phyloP scores from a whole-genome alignment of 2,113 vertebrate genomes.

The Zapus hudsonius region DNA sequence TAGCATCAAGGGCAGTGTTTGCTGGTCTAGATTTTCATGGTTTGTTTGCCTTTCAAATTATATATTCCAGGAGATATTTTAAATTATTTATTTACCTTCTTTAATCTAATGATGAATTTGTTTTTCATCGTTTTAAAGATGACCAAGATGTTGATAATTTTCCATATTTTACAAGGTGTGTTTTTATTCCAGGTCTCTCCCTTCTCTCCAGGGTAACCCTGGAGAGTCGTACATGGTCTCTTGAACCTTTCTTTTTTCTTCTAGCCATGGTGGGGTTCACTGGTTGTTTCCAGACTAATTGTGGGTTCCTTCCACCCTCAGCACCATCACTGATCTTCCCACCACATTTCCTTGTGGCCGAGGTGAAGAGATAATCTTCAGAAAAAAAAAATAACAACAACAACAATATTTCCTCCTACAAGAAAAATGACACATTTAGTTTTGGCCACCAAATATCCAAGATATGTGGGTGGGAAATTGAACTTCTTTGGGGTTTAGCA shows the following conservation, averaged over 20 bases:
- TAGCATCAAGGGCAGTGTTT: not conserved
- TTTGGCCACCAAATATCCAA: not conserved
- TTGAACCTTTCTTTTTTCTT: constrained; percentile 33
- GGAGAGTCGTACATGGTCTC: not conserved
- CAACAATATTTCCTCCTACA: not conserved
- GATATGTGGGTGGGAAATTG: not conserved
- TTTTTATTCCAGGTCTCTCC: constrained; percentile 75
- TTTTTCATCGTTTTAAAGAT: constrained; percentile 54
- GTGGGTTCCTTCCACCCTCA: not conserved
- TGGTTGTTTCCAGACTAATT: not conserved
- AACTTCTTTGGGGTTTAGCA: not conserved
- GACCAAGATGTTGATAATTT: not conserved
- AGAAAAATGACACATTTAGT: not conserved
- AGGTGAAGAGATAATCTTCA: not conserved
- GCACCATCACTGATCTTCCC: not conserved
- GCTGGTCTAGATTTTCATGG: not conserved
- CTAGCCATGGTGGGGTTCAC: not conserved
- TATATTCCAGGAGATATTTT: not conserved
- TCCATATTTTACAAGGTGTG: constrained; percentile 21
- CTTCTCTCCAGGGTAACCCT: not conserved
- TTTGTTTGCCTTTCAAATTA: not conserved
- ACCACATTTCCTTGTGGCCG: not conserved
- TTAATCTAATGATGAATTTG: not conserved
- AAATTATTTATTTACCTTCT: not conserved
- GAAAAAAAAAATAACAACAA: not conserved